Evolutionary conservation across 2,888 invertebrate species (phyloP).

Genomic region (Caenorhabditis zanzibari): DNA sequence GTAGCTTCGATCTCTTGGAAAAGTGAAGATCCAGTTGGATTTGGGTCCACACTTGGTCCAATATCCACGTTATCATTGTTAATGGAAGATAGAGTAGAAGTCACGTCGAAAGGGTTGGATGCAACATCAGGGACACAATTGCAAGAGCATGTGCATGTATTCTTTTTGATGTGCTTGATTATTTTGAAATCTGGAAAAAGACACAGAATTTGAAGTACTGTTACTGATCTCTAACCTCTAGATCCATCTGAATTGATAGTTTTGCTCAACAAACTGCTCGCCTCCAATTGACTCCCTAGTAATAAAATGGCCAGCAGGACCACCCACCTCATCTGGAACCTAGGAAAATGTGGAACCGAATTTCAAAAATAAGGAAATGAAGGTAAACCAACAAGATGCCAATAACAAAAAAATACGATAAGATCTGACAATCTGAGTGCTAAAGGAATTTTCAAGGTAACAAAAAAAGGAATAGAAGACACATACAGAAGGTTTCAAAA

Average conservation of each 20-base stretch:
- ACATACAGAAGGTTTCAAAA: conserved; percentile 31
- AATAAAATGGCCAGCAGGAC: conserved; percentile 25
- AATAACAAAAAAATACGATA: conserved; percentile 51
- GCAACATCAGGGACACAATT: conserved; percentile 68
- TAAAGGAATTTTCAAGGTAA: conserved; percentile 56
- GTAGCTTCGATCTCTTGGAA: conserved; percentile 65
- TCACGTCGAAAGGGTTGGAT: conserved; percentile 52
- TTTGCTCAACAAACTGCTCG: conserved; percentile 68
- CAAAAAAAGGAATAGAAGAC: conserved; percentile 19
- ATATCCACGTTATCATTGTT: conserved; percentile 71
- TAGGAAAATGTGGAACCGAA: conserved; percentile 10
- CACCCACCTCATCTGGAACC: conserved; percentile 63
- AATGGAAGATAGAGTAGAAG: conserved; percentile 43
- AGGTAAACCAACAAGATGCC: conserved; percentile 19
- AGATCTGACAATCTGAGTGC: conserved; percentile 45
- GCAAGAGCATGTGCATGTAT: conserved; percentile 71
- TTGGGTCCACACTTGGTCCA: conserved; percentile 68
- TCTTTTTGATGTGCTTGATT: conserved; percentile 71
- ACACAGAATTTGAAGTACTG: not conserved
- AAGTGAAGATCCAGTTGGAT: conserved; percentile 65
- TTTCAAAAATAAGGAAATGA: not conserved
- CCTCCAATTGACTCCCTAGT: conserved; percentile 1
- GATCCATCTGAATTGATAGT: conserved; percentile 71
- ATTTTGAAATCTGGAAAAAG: conserved; percentile 72
- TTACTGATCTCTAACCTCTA: conserved; percentile 50